Percentiles rank a stretch among this genome's conserved stretches.
Evolutionary conservation across 2,888 invertebrate species (phyloP).

Genomic region (Zelleria hepariella): DNA sequence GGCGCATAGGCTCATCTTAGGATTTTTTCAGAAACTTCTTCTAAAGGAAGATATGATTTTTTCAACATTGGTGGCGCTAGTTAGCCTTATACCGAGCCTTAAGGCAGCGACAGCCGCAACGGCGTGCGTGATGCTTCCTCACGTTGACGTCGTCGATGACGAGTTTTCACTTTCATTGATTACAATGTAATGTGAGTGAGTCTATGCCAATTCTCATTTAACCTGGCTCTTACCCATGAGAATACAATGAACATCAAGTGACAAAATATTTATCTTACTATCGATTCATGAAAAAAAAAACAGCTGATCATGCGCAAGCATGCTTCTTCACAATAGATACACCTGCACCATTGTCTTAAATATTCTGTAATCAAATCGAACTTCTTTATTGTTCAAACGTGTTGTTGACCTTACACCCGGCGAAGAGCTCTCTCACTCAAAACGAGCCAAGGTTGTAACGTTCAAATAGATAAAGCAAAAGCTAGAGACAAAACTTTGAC

Average conservation of each 20-base stretch:
- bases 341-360: neutral
- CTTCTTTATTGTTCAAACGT: neutral
- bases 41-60: no score
- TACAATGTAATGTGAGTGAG: no score
- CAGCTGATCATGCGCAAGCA: neutral
- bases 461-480: slow-evolving; percentile 12
- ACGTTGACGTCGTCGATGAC: neutral
- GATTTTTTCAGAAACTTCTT: no score
- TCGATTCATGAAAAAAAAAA: neutral
- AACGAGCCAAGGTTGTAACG: neutral
- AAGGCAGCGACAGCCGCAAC: neutral
- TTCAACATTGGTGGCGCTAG: no score
- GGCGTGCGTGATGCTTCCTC: neutral
- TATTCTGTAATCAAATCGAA: neutral
- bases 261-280: neutral
- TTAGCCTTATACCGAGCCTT: no score
- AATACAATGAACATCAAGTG: no score
- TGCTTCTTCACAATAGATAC: neutral
- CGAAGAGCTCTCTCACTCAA: neutral
- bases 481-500: neutral
- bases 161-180: neutral
- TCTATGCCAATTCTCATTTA: no score
- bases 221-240: no score
- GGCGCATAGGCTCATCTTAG: no score
- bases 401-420: neutral